Evolutionary conservation across 1,140 invertebrate species (phyloP).

Genomic region (Cylas formicarius): DNA sequence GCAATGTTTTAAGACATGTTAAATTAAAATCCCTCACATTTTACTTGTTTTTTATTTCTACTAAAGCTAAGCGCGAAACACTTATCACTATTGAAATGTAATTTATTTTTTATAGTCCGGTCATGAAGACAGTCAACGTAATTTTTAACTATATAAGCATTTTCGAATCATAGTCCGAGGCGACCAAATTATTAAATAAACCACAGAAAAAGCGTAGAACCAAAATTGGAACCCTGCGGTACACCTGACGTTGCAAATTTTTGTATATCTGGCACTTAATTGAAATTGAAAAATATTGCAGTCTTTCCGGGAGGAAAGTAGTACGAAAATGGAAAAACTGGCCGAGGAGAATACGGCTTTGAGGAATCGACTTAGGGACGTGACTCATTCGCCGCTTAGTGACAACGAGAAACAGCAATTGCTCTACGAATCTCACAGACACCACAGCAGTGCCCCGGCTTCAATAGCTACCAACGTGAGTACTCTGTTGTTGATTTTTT

Average conservation of each 20-base stretch:
- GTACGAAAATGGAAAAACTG: constrained; percentile 56
- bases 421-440: constrained; percentile 58
- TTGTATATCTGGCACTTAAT: constrained; percentile 31
- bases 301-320: constrained; percentile 50
- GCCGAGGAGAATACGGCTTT: constrained; percentile 68
- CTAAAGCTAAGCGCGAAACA: no score
- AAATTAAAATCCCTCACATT: no score
- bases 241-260: neutral
- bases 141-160: no score
- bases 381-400: constrained; percentile 70
- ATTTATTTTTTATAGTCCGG: no score
- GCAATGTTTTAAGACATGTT: no score
- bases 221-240: no score
- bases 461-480: constrained; percentile 47
- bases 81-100: no score
- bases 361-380: constrained; percentile 63
- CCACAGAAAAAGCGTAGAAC: no score
- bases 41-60: no score
- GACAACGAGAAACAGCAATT: constrained; percentile 74
- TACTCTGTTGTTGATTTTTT: constrained; percentile 4
- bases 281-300: constrained; percentile 26
- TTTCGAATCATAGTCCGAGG: no score
- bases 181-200: no score
- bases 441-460: constrained; percentile 56
- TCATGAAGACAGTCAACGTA: no score